These are phyloP conservation scores for Semicossyphus pulcher DNA, from an alignment of 2,113 vertebrate genomes.

Conservation along the genomic window DNA sequence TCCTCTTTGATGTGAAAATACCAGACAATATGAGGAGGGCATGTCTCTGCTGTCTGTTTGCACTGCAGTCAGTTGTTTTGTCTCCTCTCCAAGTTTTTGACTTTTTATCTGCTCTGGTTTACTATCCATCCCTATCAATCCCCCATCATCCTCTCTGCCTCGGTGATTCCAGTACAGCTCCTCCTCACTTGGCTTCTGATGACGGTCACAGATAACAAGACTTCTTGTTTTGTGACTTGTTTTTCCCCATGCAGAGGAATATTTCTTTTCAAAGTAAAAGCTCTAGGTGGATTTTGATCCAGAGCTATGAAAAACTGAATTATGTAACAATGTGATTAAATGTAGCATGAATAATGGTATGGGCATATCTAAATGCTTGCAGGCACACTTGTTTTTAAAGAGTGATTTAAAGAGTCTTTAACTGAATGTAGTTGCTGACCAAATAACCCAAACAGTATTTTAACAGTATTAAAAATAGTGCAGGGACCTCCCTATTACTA, in stretches of 20 bases:
- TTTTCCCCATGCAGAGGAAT: slow-evolving; percentile 33
- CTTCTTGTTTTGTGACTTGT: slow-evolving; percentile 29
- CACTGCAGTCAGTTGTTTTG: slow-evolving; percentile 69
- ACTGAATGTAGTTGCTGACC: neutral
- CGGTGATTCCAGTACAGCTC: slow-evolving; percentile 38
- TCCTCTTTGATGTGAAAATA: slow-evolving; percentile 63
- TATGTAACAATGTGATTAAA: slow-evolving; percentile 24
- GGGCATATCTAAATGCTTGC: slow-evolving; percentile 13
- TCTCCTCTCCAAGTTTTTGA: slow-evolving; percentile 46
- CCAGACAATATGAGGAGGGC: slow-evolving; percentile 42
- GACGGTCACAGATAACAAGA: slow-evolving; percentile 51
- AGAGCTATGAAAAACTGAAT: slow-evolving; percentile 26
- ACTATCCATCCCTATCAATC: slow-evolving; percentile 42
- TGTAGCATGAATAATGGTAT: neutral
- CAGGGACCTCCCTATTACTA: too few species aligned
- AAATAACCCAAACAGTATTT: neutral
- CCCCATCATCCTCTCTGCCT: slow-evolving; percentile 37
- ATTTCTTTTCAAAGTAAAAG: slow-evolving; percentile 38
- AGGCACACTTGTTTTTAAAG: neutral
- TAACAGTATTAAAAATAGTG: too few species aligned
- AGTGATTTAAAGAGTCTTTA: neutral
- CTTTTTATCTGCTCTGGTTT: slow-evolving; percentile 43
- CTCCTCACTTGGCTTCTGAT: slow-evolving; percentile 47
- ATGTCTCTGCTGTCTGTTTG: slow-evolving; percentile 55
- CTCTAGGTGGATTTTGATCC: slow-evolving; percentile 9